Evolutionary conservation across 2,113 vertebrate genomes (phyloP).

Genomic region (Dipodomys spectabilis): DNA sequence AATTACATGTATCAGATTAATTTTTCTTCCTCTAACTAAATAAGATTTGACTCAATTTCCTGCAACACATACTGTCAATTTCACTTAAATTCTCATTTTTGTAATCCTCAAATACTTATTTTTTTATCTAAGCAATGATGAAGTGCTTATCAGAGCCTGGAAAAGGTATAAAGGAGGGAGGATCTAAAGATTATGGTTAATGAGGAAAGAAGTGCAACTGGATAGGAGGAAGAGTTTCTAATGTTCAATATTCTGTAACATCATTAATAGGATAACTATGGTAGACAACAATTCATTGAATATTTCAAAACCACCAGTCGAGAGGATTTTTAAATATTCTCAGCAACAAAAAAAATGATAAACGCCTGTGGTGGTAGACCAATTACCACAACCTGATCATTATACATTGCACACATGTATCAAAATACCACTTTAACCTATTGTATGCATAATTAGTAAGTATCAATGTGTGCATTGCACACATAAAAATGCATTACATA

Average conservation of each 20-base stretch:
- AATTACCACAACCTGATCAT: background rate
- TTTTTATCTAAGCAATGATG: background rate
- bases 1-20: background rate
- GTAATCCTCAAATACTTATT: slow-evolving; percentile 30
- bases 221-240: background rate
- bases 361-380: background rate
- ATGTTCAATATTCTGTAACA: background rate
- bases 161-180: background rate
- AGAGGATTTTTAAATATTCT: background rate
- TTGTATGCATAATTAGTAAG: background rate
- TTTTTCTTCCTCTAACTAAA: slow-evolving; percentile 26
- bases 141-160: background rate
- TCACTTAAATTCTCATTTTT: slow-evolving; percentile 11
- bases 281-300: background rate
- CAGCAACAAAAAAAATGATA: background rate
- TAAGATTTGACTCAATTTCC: slow-evolving; percentile 22
- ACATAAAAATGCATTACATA: background rate
- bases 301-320: background rate
- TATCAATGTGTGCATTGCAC: background rate
- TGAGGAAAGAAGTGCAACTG: background rate
- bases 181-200: background rate
- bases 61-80: background rate
- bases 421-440: background rate
- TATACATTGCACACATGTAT: background rate
- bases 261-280: background rate